Conservation (phyloP, 2,113 vertebrate species). For the Sphyrna mokarran region DNA sequence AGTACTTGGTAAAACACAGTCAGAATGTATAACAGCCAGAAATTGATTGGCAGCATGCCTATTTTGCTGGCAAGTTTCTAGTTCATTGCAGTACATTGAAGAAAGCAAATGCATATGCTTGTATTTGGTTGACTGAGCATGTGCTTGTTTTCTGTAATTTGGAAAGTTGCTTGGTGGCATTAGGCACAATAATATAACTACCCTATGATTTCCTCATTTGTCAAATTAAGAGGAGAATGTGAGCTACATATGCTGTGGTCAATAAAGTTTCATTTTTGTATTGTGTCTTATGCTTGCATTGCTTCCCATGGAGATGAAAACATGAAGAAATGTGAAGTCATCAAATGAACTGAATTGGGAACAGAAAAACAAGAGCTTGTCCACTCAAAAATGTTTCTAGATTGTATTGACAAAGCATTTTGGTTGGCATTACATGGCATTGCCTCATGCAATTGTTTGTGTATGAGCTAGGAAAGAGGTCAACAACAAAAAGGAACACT, state of each 20-base stretch:
- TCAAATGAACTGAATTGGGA: neutral
- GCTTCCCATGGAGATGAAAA: neutral
- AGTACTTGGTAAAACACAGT: neutral
- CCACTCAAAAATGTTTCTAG: neutral
- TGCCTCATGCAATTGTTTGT: neutral
- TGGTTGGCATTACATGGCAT: neutral
- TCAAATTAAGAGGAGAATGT: neutral
- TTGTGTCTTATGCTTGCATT: neutral
- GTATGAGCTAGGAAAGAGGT: neutral
- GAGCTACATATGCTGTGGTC: neutral
- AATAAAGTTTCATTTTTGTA: neutral
- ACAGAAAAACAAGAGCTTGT: neutral
- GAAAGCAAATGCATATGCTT: neutral
- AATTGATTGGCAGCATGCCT: constrained; percentile 7
- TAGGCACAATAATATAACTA: neutral
- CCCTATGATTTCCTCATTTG: neutral
- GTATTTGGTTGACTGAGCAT: neutral
- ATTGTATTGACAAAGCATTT: neutral
- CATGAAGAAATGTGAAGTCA: neutral
- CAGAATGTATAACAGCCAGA: neutral
- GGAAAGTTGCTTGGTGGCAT: neutral
- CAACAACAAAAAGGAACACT: neutral
- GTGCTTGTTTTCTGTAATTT: neutral
- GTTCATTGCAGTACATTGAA: neutral
- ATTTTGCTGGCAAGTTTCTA: neutral